phyloP scores from a whole-genome alignment of 2,888 invertebrate genomes.

The Balanococcus diminutus region DNA sequence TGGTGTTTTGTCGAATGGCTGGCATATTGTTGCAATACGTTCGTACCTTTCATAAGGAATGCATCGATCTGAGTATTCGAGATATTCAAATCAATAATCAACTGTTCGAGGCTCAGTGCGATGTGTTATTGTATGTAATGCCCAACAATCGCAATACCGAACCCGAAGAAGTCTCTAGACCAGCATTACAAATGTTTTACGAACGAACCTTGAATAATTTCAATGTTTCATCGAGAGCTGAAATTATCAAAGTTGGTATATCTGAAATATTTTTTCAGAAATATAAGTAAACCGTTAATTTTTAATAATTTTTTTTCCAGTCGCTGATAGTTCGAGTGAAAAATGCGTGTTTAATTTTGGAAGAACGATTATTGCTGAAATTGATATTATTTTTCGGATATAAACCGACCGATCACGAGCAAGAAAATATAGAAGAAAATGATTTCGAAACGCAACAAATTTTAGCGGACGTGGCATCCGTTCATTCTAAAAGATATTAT shows the following conservation, averaged over 20 bases:
- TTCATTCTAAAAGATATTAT: slow-evolving; percentile 83
- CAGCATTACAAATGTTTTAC: slow-evolving; percentile 79
- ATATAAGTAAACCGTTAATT: not conserved
- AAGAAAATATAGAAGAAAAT: slow-evolving; percentile 71
- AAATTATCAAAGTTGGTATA: slow-evolving; percentile 75
- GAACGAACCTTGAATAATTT: slow-evolving; percentile 71
- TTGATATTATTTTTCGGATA: slow-evolving; percentile 65
- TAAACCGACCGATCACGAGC: slow-evolving; percentile 65
- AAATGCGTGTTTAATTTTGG: slow-evolving; percentile 83
- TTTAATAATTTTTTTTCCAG: slow-evolving; percentile 62
- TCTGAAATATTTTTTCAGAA: not conserved
- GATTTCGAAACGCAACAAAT: slow-evolving; percentile 82
- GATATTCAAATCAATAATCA: slow-evolving; percentile 82
- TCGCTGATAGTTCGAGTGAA: slow-evolving; percentile 81
- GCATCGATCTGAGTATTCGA: slow-evolving; percentile 74
- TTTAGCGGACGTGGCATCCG: slow-evolving; percentile 78
- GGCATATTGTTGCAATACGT: slow-evolving; percentile 70
- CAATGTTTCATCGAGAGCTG: slow-evolving; percentile 71
- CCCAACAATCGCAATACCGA: slow-evolving; percentile 64
- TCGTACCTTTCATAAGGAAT: slow-evolving; percentile 65
- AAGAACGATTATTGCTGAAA: slow-evolving; percentile 82
- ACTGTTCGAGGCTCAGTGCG: slow-evolving; percentile 81
- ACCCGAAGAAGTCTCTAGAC: slow-evolving; percentile 63
- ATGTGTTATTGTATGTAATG: slow-evolving; percentile 80
- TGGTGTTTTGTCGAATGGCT: slow-evolving; percentile 75